Percentiles rank a stretch among this genome's conserved stretches.
phyloP scores from a whole-genome alignment of 2,113 vertebrate species.

The Colius striatus region DNA sequence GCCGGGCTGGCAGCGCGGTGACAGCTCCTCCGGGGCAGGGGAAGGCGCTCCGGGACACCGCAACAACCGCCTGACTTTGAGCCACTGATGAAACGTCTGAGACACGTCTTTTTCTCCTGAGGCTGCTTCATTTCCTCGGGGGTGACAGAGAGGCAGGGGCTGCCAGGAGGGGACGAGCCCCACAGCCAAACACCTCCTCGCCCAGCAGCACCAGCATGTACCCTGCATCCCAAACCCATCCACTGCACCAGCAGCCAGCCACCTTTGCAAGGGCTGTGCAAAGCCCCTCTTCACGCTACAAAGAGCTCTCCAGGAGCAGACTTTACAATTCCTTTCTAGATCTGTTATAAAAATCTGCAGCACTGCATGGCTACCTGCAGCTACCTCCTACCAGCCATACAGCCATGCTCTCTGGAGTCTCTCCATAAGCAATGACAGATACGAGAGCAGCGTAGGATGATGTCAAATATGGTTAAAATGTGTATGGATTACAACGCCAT shows the following conservation, averaged over 20 bases:
- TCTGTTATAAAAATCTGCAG: not conserved
- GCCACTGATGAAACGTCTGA: not conserved
- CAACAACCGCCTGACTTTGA: accelerated
- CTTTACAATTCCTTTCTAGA: too few relatives aligned
- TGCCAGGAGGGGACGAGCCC: not conserved
- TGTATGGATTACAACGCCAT: not conserved
- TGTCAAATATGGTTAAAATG: not conserved
- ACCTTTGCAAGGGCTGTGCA: accelerated
- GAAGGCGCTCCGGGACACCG: not conserved
- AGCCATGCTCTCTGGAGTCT: not conserved
- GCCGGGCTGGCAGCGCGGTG: accelerated
- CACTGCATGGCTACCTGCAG: not conserved
- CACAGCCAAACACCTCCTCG: accelerated
- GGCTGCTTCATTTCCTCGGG: not conserved
- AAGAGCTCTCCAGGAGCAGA: not conserved
- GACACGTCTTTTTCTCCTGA: not conserved
- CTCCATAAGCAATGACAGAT: not conserved
- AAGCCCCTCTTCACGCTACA: accelerated
- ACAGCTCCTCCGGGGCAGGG: not conserved
- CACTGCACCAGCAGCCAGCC: accelerated
- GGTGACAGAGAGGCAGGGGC: not conserved
- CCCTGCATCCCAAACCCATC: not conserved
- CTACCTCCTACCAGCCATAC: accelerated
- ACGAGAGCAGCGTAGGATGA: not conserved
- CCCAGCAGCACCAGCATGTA: accelerated